phyloP scores from a whole-genome alignment of 2,888 invertebrate genomes.

The Vesta saturnalis region DNA sequence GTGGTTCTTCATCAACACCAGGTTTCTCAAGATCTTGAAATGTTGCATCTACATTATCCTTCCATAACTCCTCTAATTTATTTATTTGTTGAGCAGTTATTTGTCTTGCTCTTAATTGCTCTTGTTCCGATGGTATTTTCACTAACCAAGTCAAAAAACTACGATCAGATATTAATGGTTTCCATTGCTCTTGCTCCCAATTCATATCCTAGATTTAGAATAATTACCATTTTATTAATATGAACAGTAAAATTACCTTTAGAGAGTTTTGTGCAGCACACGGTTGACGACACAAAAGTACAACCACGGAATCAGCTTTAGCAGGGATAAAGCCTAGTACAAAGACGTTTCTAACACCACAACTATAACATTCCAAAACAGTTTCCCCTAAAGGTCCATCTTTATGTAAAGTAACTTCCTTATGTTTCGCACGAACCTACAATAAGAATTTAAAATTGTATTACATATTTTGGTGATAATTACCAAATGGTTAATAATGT shows the following conservation, averaged over 20 bases:
- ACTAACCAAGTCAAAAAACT: conserved; percentile 97
- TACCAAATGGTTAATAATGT: conserved; percentile 98
- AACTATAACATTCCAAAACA: conserved; percentile 97
- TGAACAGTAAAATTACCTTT: conserved; percentile 64
- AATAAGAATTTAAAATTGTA: conserved; percentile 12
- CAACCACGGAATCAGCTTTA: conserved; percentile 98
- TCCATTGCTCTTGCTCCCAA: conserved; percentile 99
- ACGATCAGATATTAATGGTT: conserved; percentile 95
- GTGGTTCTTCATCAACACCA: conserved; percentile 97
- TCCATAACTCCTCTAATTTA: conserved; percentile 98
- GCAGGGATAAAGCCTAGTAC: conserved; percentile 99
- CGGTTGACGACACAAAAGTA: conserved; percentile 95
- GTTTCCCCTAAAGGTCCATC: conserved; percentile 99
- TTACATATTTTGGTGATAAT: conserved; percentile 31
- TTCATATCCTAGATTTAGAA: conserved; percentile 85
- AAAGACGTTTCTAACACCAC: conserved; percentile 98
- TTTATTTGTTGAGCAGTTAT: conserved; percentile 98
- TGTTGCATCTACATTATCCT: conserved; percentile 97
- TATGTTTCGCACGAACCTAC: conserved; percentile 90
- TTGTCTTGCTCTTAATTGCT: conserved; percentile 94
- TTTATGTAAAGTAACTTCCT: conserved; percentile 96
- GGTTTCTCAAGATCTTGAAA: conserved; percentile 98
- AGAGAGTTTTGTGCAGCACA: conserved; percentile 97
- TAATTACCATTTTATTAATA: background rate
- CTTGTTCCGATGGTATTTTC: conserved; percentile 96